A percentile compares a stretch with the other conserved stretches of the same genome.
These are phyloP conservation scores for Archips xylosteana DNA, from an alignment of 2,888 invertebrate species.

Conservation along the genomic window DNA sequence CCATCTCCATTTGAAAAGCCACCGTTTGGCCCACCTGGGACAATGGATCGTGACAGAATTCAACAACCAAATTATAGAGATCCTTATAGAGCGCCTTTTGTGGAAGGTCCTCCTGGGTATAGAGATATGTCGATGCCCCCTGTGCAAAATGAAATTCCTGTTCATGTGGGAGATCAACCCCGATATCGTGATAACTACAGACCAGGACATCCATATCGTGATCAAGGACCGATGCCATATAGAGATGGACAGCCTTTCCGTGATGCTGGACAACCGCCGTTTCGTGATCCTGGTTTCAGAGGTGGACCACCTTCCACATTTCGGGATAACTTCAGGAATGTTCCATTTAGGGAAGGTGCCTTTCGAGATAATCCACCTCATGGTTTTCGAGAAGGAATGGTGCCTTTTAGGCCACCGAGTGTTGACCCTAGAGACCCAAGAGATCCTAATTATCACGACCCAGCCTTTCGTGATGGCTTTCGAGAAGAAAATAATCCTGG, in stretches of 20 bases:
- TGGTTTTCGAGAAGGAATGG: constrained; percentile 68
- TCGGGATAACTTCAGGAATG: constrained; percentile 71
- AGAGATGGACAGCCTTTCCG: constrained; percentile 61
- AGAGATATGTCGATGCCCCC: constrained; percentile 67
- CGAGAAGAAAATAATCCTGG: constrained; percentile 68
- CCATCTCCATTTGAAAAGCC: constrained; percentile 83
- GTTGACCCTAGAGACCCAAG: constrained; percentile 64
- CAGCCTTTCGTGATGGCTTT: constrained; percentile 71
- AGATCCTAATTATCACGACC: constrained; percentile 64
- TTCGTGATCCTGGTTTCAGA: constrained; percentile 69
- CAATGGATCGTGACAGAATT: constrained; percentile 72
- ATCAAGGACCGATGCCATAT: constrained; percentile 66
- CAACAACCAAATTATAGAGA: constrained; percentile 73
- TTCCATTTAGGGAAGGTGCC: constrained; percentile 69
- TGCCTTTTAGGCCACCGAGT: constrained; percentile 72
- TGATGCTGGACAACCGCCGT: constrained; percentile 59
- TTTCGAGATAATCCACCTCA: constrained; percentile 73
- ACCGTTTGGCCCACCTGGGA: constrained; percentile 67
- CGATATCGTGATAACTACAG: constrained; percentile 77
- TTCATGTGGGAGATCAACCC: constrained; percentile 69
- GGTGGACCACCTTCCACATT: constrained; percentile 67
- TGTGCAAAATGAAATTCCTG: constrained; percentile 71
- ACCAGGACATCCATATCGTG: constrained; percentile 69
- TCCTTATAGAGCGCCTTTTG: constrained; percentile 69
- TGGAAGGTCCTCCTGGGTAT: constrained; percentile 65